phyloP scores from a whole-genome alignment of 2,113 vertebrate species.

The Petrocephalus microphthalmus region DNA sequence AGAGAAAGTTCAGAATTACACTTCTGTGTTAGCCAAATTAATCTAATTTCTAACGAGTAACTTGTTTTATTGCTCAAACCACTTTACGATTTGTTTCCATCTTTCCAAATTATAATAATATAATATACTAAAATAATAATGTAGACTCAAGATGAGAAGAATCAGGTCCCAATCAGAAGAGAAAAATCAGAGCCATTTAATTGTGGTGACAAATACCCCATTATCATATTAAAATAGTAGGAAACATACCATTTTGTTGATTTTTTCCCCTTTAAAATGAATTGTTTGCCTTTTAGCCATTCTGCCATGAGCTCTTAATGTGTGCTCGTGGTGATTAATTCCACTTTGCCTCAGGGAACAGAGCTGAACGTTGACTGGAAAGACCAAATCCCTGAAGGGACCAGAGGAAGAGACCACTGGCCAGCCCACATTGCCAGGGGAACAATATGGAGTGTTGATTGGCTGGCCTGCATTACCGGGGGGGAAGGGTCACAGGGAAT shows the following conservation, averaged over 20 bases:
- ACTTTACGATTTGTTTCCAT: not conserved
- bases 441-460: not conserved
- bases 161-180: not conserved
- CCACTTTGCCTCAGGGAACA: not conserved
- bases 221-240: not conserved
- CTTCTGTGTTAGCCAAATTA: not conserved
- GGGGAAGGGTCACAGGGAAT: not conserved
- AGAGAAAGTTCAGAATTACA: not conserved
- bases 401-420: not conserved
- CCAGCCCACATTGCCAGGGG: not conserved
- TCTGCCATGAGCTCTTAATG: not conserved
- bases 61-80: not conserved
- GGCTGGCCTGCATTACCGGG: constrained; percentile 11
- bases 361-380: not conserved
- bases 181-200: not conserved
- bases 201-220: not conserved
- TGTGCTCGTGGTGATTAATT: constrained; percentile 14
- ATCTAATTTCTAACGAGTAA: not conserved
- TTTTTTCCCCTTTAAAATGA: not conserved
- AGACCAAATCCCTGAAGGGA: constrained; percentile 14
- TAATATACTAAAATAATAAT: not conserved
- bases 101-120: not conserved
- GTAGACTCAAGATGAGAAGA: not conserved
- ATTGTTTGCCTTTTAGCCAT: not conserved
- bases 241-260: not conserved